Conservation (phyloP, 30 jellyfish, hydroid and myxozoan species). For the Aurelia coerulea region DNA sequence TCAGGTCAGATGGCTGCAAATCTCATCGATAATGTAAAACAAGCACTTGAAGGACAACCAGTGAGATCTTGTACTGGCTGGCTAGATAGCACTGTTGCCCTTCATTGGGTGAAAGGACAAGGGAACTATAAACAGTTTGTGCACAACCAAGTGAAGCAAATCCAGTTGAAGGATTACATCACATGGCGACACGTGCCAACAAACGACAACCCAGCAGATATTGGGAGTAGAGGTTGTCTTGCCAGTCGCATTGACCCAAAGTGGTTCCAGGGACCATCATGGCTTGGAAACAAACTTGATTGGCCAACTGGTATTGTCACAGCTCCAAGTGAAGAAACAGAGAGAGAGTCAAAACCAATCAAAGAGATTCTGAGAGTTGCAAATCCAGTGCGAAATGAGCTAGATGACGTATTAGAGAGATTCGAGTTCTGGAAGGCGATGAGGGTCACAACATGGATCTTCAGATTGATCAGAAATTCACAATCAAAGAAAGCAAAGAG, state of each 20-base stretch:
- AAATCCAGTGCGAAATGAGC: neutral
- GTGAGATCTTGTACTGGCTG: constrained; percentile 23
- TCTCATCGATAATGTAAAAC: constrained; percentile 26
- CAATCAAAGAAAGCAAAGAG: neutral
- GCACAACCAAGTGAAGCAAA: constrained; percentile 34
- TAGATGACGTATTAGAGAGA: constrained; percentile 20
- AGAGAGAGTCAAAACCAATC: constrained; percentile 39
- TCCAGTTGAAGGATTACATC: constrained; percentile 29
- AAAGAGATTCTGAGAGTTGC: constrained; percentile 52
- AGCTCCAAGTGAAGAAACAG: constrained; percentile 43
- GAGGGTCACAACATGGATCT: constrained; percentile 39
- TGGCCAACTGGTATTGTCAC: constrained; percentile 66
- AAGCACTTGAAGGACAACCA: constrained; percentile 39
- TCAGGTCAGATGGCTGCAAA: constrained; percentile 69
- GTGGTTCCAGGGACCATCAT: constrained; percentile 48
- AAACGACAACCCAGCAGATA: constrained; percentile 34
- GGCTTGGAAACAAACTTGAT: constrained; percentile 35
- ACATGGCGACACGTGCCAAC: constrained; percentile 49
- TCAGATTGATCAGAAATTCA: constrained; percentile 43
- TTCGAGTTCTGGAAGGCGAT: constrained; percentile 25
- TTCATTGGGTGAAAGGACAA: constrained; percentile 43
- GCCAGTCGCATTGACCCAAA: constrained; percentile 1
- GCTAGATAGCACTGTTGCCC: constrained; percentile 65
- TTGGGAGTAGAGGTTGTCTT: constrained; percentile 34
- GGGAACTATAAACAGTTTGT: constrained; percentile 54